phyloP scores from a whole-genome alignment of 2,888 invertebrate species.

The Eupsilia transversa region DNA sequence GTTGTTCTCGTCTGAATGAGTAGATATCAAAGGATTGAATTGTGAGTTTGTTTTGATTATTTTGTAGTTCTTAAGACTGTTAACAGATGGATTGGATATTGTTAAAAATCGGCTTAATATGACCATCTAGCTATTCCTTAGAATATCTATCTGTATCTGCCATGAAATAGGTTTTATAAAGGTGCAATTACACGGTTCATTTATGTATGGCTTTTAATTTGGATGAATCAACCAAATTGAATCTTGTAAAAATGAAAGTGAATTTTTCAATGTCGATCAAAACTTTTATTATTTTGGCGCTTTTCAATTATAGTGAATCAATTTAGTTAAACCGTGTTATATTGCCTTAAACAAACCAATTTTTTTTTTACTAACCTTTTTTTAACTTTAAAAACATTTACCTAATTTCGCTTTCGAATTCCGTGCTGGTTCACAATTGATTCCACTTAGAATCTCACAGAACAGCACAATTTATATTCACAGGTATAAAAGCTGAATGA shows the following conservation, averaged over 20 bases:
- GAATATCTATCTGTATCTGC: no score
- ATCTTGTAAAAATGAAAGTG: neutral
- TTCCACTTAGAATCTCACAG: neutral
- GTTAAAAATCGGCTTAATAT: neutral
- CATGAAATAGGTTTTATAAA: neutral
- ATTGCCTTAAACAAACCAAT: neutral
- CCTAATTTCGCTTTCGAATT: neutral
- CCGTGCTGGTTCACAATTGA: no score
- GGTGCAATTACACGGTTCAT: no score
- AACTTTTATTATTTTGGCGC: neutral
- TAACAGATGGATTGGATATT: neutral
- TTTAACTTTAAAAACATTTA: no score
- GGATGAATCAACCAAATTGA: neutral
- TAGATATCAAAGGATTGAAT: no score
- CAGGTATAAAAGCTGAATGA: neutral
- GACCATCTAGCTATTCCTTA: neutral
- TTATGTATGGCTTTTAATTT: neutral
- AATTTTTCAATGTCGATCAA: no score
- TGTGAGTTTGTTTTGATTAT: constrained; percentile 13
- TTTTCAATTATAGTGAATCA: neutral
- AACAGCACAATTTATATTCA: neutral
- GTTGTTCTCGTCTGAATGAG: neutral
- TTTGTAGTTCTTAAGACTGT: neutral
- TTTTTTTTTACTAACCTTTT: no score
- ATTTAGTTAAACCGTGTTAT: neutral